Base-by-base conservation (phyloP, 2,888 invertebrate species). In the Caenorhabditis angaria region DNA sequence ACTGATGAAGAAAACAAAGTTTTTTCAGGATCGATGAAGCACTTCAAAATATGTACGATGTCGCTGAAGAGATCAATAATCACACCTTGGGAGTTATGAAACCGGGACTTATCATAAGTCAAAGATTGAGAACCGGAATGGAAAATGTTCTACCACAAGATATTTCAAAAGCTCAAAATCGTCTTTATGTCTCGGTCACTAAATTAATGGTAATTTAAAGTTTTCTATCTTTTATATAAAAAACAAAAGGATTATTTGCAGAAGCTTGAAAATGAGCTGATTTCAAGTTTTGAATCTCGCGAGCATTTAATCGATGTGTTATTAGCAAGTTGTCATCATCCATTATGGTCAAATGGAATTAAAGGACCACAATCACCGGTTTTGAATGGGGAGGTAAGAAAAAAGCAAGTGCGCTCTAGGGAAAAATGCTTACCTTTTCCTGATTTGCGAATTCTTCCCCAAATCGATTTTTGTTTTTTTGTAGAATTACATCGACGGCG, bases 401-500 rank as follows among this genome's bases (percentile, higher is more conserved):
- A n/a, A n/a, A n/a, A n/a, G n/a, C n/a, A n/a, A n/a, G 10, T 32
- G 5, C 32, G 10, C 5, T 8, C 32, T 10, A 32, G 32, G 32
- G 32, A 85, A 32, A 8, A 32, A 10, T 5, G 32, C 32, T 5
- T 87, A 27, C 12, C 14, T 50, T 27, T 60, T 27, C 8, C 6
- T 47, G 41, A 18, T 5, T 22, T 20, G 32, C 24, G 56, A n/a
- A n/a, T n/a, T 20, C 14, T 2, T 1, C 22, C 25, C 12, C 14
- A n/a, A 28, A 27, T 32, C 6, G 32, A 32, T 32, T 32, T 32
- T 32, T 32, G 32, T 32, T 32, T 32, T 32, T 32, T 32, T 32
- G 32, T 10, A 90, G 90, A 73, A 88, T 32, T 96, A 94, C 88
- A 94, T 96, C 92, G 97, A 97, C 88, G 97, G 97, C 14, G 96